Conservation (phyloP, 2,888 invertebrate species). For the Kryphioiulus occultus region DNA sequence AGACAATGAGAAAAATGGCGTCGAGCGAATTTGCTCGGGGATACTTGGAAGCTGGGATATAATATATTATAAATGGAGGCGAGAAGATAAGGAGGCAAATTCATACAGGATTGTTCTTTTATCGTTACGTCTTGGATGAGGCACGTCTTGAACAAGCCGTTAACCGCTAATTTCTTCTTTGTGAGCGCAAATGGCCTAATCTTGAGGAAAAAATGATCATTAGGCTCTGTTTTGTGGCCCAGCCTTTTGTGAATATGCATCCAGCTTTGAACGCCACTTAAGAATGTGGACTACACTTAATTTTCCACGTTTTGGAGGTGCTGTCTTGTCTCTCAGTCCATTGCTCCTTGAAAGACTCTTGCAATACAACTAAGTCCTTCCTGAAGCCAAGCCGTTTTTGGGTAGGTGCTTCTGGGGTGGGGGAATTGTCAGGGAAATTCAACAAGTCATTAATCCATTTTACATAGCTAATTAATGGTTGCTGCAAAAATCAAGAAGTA, state of each 20-base stretch:
- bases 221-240: neutral
- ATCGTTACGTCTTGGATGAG: neutral
- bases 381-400: too few relatives aligned
- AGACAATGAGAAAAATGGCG: slow-evolving; percentile 2
- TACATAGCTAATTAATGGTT: too few relatives aligned
- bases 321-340: too few relatives aligned
- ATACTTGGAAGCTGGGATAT: neutral
- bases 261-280: neutral
- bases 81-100: slow-evolving; percentile 26
- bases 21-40: neutral
- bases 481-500: too few relatives aligned
- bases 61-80: slow-evolving; percentile 1
- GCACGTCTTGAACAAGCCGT: slow-evolving; percentile 30
- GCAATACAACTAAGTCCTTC: too few relatives aligned
- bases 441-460: too few relatives aligned
- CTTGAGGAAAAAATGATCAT: neutral
- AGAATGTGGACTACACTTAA: neutral
- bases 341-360: too few relatives aligned
- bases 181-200: slow-evolving; percentile 13
- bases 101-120: neutral
- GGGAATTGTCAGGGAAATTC: too few relatives aligned
- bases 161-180: slow-evolving; percentile 25
- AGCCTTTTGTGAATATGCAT: neutral
- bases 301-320: too few relatives aligned
- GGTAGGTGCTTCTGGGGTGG: too few relatives aligned